Conservation (phyloP, 2,797 vertebrate genomes). For the Sus cebifrons region DNA sequence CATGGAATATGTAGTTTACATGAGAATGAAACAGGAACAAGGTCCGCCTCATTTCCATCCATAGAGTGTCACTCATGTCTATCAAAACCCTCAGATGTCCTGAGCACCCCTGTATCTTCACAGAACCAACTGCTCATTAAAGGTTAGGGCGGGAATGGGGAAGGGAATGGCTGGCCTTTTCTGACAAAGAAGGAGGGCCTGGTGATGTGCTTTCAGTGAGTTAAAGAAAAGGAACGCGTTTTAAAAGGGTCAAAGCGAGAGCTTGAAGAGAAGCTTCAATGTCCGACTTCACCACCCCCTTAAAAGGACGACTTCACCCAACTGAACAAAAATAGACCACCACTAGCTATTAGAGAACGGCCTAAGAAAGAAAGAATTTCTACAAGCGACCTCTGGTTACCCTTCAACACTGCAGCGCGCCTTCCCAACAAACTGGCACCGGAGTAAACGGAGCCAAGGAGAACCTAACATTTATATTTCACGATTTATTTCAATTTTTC, state of each 20-base stretch:
- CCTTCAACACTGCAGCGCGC: constrained; percentile 64
- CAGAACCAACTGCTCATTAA: constrained; percentile 73
- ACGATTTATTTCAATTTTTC: constrained; percentile 80
- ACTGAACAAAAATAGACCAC: constrained; percentile 64
- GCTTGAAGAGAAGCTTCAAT: constrained; percentile 62
- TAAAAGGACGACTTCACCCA: constrained; percentile 73
- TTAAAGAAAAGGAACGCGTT: constrained; percentile 68
- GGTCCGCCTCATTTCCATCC: constrained; percentile 14
- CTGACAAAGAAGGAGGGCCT: constrained; percentile 67
- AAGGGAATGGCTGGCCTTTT: constrained; percentile 61
- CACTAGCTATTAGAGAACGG: constrained; percentile 61
- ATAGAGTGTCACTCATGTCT: constrained; percentile 32
- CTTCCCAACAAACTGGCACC: constrained; percentile 70
- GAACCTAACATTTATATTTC: constrained; percentile 78
- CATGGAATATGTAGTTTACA: constrained; percentile 48
- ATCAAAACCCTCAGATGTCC: constrained; percentile 72
- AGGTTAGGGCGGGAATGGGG: constrained; percentile 60
- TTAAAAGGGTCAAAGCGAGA: constrained; percentile 65
- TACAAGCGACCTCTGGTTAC: constrained; percentile 82
- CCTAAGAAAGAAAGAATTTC: constrained; percentile 69
- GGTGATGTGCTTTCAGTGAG: constrained; percentile 42
- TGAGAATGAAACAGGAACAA: constrained; percentile 61
- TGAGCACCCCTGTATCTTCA: constrained; percentile 53
- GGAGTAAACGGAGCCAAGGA: constrained; percentile 76
- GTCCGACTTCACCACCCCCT: constrained; percentile 63